These are phyloP conservation scores for Chloroceryle aenea DNA, from an alignment of 2,113 vertebrate species.

Conservation along the genomic window DNA sequence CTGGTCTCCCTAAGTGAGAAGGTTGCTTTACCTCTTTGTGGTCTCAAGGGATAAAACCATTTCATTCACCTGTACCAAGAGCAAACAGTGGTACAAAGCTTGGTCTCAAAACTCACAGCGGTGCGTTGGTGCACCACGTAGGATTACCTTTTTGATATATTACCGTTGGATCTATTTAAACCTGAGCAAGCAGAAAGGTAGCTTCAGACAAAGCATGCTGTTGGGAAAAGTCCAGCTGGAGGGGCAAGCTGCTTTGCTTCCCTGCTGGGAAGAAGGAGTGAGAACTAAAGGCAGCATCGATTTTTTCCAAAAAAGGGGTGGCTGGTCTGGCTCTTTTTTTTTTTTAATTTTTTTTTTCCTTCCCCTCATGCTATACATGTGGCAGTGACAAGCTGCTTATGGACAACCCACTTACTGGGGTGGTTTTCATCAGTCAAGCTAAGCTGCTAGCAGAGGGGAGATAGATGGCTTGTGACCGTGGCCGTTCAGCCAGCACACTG, in stretches of 20 bases:
- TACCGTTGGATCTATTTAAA: neutral
- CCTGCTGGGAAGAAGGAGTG: constrained; percentile 1
- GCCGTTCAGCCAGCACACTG: constrained; percentile 44
- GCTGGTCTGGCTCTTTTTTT: neutral
- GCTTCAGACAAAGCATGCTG: neutral
- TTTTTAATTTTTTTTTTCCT: neutral
- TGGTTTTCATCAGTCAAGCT: constrained; percentile 15
- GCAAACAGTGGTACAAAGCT: neutral
- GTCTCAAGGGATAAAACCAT: neutral
- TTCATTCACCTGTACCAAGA: neutral
- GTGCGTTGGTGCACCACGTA: accelerated
- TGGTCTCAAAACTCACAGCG: neutral
- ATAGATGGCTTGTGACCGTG: constrained; percentile 44
- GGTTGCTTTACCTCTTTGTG: neutral
- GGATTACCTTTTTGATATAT: neutral
- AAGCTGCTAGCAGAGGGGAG: neutral
- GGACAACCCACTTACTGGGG: neutral
- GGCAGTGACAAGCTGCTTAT: neutral
- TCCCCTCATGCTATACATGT: neutral
- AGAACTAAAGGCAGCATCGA: constrained; percentile 4
- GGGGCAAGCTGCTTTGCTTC: neutral
- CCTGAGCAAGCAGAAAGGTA: neutral
- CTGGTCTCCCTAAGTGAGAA: neutral
- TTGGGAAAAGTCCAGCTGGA: neutral
- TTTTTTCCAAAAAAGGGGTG: constrained; percentile 52